Conservation (phyloP, 1,140 invertebrate species). For the Bradysia coprophila region DNA sequence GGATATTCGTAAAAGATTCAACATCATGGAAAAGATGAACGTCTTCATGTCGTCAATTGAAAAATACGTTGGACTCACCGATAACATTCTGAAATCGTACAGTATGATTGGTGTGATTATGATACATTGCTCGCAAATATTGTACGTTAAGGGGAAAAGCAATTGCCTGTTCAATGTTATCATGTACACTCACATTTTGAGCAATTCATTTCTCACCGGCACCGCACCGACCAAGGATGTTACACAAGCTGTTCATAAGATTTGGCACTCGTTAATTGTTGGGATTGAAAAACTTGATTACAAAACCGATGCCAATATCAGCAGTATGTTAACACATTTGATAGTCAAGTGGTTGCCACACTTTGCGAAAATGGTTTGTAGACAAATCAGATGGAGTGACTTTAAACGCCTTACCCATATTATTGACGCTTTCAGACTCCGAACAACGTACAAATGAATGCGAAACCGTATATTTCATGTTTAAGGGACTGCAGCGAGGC, state of each 20-base stretch:
- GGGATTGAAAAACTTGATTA: slow-evolving; percentile 17
- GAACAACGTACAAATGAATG: slow-evolving; percentile 2
- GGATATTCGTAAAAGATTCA: slow-evolving; percentile 8
- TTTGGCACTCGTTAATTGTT: slow-evolving; percentile 19
- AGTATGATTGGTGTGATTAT: slow-evolving; percentile 21
- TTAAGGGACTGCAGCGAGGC: background rate
- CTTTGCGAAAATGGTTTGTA: slow-evolving; percentile 9
- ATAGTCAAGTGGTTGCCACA: slow-evolving; percentile 19
- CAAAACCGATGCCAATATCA: slow-evolving; percentile 14
- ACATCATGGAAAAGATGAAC: too few relatives aligned
- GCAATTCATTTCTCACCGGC: slow-evolving; percentile 15
- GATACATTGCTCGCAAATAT: slow-evolving; percentile 16
- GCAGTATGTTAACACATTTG: slow-evolving; percentile 15
- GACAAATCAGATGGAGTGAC: background rate
- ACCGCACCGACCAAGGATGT: slow-evolving; percentile 10
- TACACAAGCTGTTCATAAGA: slow-evolving; percentile 16
- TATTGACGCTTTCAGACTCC: slow-evolving; percentile 4
- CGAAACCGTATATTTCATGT: background rate
- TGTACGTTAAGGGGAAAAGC: slow-evolving; percentile 10
- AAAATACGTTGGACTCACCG: background rate
- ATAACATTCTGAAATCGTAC: slow-evolving; percentile 8
- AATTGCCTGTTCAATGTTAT: slow-evolving; percentile 8
- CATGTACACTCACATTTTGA: slow-evolving; percentile 16
- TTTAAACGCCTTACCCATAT: background rate
- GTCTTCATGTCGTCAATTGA: background rate